phyloP scores from a whole-genome alignment of 2,888 invertebrate genomes.

The Tuberolachnus salignus region DNA sequence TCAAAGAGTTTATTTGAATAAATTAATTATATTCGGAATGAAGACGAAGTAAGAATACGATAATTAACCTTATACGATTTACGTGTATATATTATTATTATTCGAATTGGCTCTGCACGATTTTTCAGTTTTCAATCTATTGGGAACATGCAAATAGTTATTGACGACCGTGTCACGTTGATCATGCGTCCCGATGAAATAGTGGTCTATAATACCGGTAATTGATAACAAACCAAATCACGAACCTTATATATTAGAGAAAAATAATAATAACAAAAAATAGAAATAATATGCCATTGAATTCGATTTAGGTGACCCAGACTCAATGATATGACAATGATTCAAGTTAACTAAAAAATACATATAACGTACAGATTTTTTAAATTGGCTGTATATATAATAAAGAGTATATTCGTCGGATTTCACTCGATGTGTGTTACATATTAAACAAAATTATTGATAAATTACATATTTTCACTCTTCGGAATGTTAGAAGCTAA shows the following conservation, averaged over 20 bases:
- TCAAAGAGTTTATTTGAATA: background rate
- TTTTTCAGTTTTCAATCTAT: constrained; percentile 14
- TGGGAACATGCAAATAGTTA: background rate
- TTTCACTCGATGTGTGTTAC: background rate
- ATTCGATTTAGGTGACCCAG: constrained; percentile 46
- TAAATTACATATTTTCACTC: too few species aligned
- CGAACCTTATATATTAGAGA: constrained; percentile 11
- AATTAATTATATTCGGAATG: background rate
- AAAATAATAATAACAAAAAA: background rate
- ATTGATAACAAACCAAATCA: constrained; percentile 33
- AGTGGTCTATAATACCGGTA: background rate
- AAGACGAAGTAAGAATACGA: background rate
- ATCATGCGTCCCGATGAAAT: constrained; percentile 20
- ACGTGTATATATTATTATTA: background rate
- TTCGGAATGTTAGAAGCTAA: too few species aligned
- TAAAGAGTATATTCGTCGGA: background rate
- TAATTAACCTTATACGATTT: background rate
- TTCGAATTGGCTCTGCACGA: constrained; percentile 27
- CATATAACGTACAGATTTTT: background rate
- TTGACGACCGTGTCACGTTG: constrained; percentile 36
- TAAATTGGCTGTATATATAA: background rate
- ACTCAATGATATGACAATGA: background rate
- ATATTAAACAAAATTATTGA: too few species aligned
- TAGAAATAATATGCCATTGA: constrained; percentile 26
- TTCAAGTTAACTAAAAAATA: constrained; percentile 21